Conservation (phyloP, 1,140 invertebrate species). For the Drosophila rhopaloa region DNA sequence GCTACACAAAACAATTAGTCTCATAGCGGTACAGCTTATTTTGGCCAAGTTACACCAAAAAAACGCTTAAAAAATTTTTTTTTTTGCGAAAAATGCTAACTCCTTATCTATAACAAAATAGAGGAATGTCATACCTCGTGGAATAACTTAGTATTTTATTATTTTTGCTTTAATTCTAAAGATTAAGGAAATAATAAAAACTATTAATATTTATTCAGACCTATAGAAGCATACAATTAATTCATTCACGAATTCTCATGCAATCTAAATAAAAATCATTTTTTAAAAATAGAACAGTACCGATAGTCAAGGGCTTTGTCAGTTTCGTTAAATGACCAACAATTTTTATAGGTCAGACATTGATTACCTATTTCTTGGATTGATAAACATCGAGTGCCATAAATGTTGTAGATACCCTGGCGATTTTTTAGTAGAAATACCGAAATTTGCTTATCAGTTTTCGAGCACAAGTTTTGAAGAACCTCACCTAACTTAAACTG, state of each 20-base stretch:
- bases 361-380: background rate
- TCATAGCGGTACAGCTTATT: too few species aligned
- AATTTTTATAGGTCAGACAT: conserved; percentile 9
- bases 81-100: too few species aligned
- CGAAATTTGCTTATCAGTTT: conserved; percentile 13
- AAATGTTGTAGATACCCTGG: background rate
- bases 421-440: background rate
- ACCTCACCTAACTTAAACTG: conserved; percentile 9
- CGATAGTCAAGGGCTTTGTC: background rate
- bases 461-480: background rate
- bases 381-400: conserved; percentile 10
- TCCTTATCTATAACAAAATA: too few species aligned
- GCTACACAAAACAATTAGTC: too few species aligned
- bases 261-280: background rate
- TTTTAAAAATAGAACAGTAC: background rate
- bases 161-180: too few species aligned
- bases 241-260: background rate
- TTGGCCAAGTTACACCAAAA: too few species aligned
- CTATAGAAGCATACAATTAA: background rate
- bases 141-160: too few species aligned
- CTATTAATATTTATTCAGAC: too few species aligned
- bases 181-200: too few species aligned
- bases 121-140: too few species aligned
- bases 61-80: too few species aligned
- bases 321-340: conserved; percentile 2